Evolutionary conservation across 2,113 vertebrate species (phyloP).

Genomic region (Gallinago undulata): DNA sequence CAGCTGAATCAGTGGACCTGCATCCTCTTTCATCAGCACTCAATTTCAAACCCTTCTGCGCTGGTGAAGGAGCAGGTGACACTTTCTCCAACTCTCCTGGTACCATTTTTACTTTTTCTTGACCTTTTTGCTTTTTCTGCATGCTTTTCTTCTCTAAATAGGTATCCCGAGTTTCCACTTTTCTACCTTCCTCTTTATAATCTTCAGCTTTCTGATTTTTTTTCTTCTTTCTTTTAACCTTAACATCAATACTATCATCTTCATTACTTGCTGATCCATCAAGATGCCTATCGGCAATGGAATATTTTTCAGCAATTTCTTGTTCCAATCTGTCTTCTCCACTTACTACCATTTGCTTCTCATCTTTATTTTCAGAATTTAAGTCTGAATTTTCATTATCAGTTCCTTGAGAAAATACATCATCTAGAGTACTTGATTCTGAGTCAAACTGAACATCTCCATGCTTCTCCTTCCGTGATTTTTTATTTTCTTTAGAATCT

Average conservation of each 20-base stretch:
- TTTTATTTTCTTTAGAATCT: conserved; percentile 76
- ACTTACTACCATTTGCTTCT: conserved; percentile 4
- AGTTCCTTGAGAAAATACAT: conserved; percentile 12
- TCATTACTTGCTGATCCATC: conserved; percentile 65
- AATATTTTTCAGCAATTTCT: conserved; percentile 14
- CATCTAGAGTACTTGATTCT: conserved; percentile 4
- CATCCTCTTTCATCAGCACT: conserved; percentile 59
- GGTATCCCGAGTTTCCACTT: conserved; percentile 73
- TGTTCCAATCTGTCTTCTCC: conserved; percentile 27
- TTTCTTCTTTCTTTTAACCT: conserved; percentile 80
- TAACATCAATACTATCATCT: conserved; percentile 62
- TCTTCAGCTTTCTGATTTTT: conserved; percentile 76
- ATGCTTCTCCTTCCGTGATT: conserved; percentile 61
- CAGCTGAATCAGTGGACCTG: conserved; percentile 73
- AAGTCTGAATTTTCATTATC: conserved; percentile 46
- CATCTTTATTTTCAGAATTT: conserved; percentile 47
- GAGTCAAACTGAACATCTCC: conserved; percentile 41
- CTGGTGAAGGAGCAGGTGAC: neutral
- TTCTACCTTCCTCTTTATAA: conserved; percentile 64
- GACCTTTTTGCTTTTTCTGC: conserved; percentile 70
- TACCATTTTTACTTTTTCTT: conserved; percentile 69
- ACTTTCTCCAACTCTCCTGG: conserved; percentile 68
- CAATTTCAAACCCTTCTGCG: conserved; percentile 60
- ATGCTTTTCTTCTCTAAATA: conserved; percentile 77
- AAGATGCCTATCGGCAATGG: conserved; percentile 1